Evolutionary conservation across 2,888 invertebrate genomes (phyloP).

Genomic region (Thelaira solivaga): DNA sequence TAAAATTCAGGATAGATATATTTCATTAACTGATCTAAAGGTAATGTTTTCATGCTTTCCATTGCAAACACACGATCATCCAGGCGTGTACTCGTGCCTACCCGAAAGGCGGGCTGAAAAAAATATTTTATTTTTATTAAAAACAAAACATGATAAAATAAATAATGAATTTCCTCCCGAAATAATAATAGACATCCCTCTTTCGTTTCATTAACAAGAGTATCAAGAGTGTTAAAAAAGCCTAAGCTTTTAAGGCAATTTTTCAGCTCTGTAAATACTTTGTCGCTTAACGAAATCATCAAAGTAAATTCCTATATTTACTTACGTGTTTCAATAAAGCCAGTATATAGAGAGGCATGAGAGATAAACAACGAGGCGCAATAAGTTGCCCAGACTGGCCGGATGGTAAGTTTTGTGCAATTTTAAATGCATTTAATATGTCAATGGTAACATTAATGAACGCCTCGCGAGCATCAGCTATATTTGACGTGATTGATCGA

Average conservation of each 20-base stretch:
- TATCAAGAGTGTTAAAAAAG: no score
- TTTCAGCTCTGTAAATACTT: no score
- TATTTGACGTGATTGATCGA: slow-evolving; percentile 88
- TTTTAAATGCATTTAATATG: slow-evolving; percentile 86
- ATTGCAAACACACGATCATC: slow-evolving; percentile 96
- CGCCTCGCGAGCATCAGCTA: slow-evolving; percentile 96
- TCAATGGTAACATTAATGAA: slow-evolving; percentile 96
- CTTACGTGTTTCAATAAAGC: slow-evolving; percentile 91
- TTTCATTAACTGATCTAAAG: slow-evolving; percentile 88
- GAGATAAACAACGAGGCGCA: slow-evolving; percentile 86
- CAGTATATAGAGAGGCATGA: slow-evolving; percentile 92
- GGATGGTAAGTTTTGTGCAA: slow-evolving; percentile 81
- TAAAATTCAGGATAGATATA: slow-evolving; percentile 95
- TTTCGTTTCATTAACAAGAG: no score
- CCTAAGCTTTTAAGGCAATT: no score
- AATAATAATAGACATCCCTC: no score
- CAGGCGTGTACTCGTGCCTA: slow-evolving; percentile 90
- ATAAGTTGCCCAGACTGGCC: slow-evolving; percentile 81
- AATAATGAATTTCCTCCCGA: neutral
- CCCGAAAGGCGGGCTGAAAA: slow-evolving; percentile 89
- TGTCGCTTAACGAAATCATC: no score
- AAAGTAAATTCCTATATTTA: no score
- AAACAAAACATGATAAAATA: neutral
- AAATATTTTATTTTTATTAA: neutral
- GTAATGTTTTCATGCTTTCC: slow-evolving; percentile 94